Base-by-base conservation (phyloP, 2,113 vertebrate species). In the Asarcornis scutulata region DNA sequence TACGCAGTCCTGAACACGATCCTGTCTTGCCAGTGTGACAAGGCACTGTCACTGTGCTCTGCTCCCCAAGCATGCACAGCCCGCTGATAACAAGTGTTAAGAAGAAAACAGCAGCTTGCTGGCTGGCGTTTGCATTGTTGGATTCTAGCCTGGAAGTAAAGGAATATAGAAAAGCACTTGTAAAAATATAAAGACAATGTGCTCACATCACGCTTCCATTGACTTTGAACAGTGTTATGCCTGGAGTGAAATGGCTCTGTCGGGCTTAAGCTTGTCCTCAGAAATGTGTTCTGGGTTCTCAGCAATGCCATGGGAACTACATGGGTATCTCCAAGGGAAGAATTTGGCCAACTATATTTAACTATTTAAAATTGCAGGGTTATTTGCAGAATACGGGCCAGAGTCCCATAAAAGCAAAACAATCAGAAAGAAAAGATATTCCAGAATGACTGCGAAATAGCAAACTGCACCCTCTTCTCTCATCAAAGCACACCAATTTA, bases 141-240 rank as follows among this genome's bases (percentile, higher is more conserved):
- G 96, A 94, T 67, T 82, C 56, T 23, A 93, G 95, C 92, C 90
- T 92, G 69, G 73, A 93, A 95, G 93, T 88, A 88, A 86, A 93
- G 69, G 80, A 93, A 86, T 82, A 82, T 20, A 96, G 90, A 91
- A 90, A 90, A 96, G n/a, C 80, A 88, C 88, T 96, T 96, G 93
- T 93, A 88, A 96, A 97, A 95, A 88, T 75, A 88, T 31, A 88
- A 96, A 53, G 42, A 81, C 5, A 31, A 86, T 56, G 80, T 75
- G 88, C 82, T 95, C 86, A 92, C 95, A 96, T 84, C 95, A 92
- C 81, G 93, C 90, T 93, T 94, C 80, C 69, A 86, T 93, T 96
- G 95, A 93, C 93, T 95, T 93, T 89, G 89, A 97, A 81, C 85
- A 93, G 95, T 89, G 79, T 71, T 96, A 81, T 59, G 93, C 92